Evolutionary conservation across 2,797 vertebrate genomes (phyloP), one percentile per base, ranked within the genome.

Genomic region (Adelosebastes latens): DNA sequence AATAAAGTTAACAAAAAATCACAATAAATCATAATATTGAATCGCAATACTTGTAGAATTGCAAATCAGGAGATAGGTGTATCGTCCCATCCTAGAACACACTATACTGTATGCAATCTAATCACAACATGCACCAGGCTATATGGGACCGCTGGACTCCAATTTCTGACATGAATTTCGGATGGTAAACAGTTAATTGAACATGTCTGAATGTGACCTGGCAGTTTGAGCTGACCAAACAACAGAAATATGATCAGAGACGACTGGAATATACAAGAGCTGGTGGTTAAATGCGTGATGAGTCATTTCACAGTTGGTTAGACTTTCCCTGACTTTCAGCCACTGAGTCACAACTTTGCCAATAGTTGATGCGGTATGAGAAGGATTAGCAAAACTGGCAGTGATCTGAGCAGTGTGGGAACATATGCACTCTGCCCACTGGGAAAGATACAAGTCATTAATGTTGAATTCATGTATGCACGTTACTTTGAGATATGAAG

Each of bases 261-360:
- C n/a, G 49, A 53, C 49, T 75, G 66, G 58, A 59, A 22, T 74
- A 67, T 31, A 46, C 5, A 12, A 36, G 29, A 63, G 70, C 11
- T 9, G 14, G 14, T 71, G 63, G 66, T 85, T 65, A 72, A 75
- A 52, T 42, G 49, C 8, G 4, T 72, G 52, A 80, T 39, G 58
- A 87, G 81, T 76, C 73, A 55, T 86, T 86, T 81, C 82, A 79
- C 75, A 66, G 52, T 75, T 80, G 84, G 73, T 83, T 29, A 9
- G 9, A 24, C 63, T 82, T 61, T 82, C 55, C 74, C 74, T 27
- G 64, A 83, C 55, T 71, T 56, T 60, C 56, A 85, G 79, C 76
- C 60, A 34, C 72, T 60, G 75, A 89, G 65, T 86, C 78, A 81
- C 81, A 81, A 31, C 72, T 84, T 77, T 68, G 82, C 73, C 46